A percentile compares a stretch with the other conserved stretches of the same genome.
Conservation (phyloP, 2,888 invertebrate species). For the Harpagoxenus sublaevis region DNA sequence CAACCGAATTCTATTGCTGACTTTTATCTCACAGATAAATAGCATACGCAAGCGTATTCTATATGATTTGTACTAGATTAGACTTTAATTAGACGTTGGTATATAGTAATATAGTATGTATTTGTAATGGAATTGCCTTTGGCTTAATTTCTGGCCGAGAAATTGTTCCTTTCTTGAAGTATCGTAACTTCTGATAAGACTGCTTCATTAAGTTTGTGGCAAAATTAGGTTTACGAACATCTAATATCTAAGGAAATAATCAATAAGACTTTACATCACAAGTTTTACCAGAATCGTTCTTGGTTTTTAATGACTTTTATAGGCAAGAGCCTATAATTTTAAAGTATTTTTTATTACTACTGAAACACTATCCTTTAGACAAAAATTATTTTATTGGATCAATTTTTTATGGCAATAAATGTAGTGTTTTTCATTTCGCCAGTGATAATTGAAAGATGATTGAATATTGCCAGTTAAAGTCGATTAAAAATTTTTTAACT, state of each 20-base stretch:
- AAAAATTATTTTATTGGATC: no score
- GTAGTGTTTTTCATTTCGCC: no score
- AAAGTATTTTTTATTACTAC: no score
- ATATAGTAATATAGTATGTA: neutral
- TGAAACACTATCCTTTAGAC: no score
- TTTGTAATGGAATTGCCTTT: neutral
- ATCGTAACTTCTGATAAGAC: constrained; percentile 3
- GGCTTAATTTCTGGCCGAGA: constrained; percentile 2
- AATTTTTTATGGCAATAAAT: no score
- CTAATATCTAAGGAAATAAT: neutral
- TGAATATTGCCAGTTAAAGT: no score
- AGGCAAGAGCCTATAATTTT: no score
- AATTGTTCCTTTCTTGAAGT: constrained; percentile 19
- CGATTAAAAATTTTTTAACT: no score
- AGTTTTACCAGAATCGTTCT: no score
- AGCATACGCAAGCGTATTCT: neutral
- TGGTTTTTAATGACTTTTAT: no score
- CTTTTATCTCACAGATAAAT: neutral
- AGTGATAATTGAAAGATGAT: no score
- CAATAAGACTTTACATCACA: no score
- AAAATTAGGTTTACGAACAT: constrained; percentile 8
- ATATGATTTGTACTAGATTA: neutral
- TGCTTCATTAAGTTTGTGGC: constrained; percentile 19
- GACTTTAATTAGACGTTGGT: constrained; percentile 5
- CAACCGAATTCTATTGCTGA: neutral